Evolutionary conservation across 2,113 vertebrate species (phyloP), one percentile per base, ranked within the genome.

Genomic region (Chaetops frenatus): DNA sequence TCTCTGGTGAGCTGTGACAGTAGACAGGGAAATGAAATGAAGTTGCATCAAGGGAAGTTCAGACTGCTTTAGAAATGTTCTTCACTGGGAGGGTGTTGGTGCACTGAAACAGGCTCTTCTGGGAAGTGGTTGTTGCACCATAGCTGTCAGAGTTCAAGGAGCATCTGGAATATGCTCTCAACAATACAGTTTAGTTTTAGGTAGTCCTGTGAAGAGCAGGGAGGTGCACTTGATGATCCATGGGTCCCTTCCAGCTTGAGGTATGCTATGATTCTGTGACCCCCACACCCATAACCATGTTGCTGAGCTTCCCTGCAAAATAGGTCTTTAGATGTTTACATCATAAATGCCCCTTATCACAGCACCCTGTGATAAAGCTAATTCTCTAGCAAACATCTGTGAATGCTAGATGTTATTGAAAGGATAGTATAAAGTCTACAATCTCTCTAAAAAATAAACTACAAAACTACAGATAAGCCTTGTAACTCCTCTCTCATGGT

Each of bases 111-210:
- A 50, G 45, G 11, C 16, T 72, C 28, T 65, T 12, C 38, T 62
- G 19, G 25, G 25, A 51, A 38, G 16, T 8, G 12, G 9, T 1
- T 35, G 24, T 0, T 1, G 38, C 64, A 62, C 12, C 21, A 71
- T 61, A 36, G 11, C 48, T 24, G 33, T 3, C 10, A 5, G 35
- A 40, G 15, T 20, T 51, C 25, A 47, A 56, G 81, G 2, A 53
- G 20, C 2, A 4, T 11, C 72, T 16, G 22, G 20, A 62, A 1
- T 0, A 76, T 1, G 4, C 21, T 66, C 51, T 51, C 14, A 70
- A 29, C 60, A 38, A 27, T 1, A 17, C 3, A 2, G 28, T 44
- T 77, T 54, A 54, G 22, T 40, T 80, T 22, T 28, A 54, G 29
- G 11, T 19, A 36, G 35, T 19, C 12, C 44, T 50, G 31, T 0